Base-by-base conservation (phyloP, 2,888 invertebrate genomes). In the Micoletzkya japonica region DNA sequence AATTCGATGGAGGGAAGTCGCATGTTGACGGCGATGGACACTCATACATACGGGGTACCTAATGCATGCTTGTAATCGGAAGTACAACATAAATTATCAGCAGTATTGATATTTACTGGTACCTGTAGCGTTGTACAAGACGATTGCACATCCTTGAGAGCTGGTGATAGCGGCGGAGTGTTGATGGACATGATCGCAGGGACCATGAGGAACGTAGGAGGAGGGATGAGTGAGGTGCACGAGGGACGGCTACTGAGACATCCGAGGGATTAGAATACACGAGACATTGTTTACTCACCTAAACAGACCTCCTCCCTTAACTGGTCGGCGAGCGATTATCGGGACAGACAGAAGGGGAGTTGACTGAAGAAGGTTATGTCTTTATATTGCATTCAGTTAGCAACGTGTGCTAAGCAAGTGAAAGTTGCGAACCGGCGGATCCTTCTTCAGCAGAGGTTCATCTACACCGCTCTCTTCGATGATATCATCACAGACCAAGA, bases 131-230 rank as follows among this genome's bases (percentile, higher is more conserved):
- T 20, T 6, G 39, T 52, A 26, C 26, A 36, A 24, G 52, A n/a
- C 7, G 14, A 7, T 7, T 10, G 54, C 7, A 17, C 17, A 17
- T 64, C 54, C 36, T 52, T 64, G 17, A 57, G 20, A 10, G 30
- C 20, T 6, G 77, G 79, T 30, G 77, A 73, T 17, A 76, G 64
- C 26, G 79, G 77, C 10, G 79, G 77, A 4, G 79, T 79, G 67
- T 77, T 77, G 10, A 79, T 69, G 24, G 74, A 63, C 79, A 79
- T 79, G 73, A 77, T 75, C 14, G 79, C 79, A 6, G 79, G 79
- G 14, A 79, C 78, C 78, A 79, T 77, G 6, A 79, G 72, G 69
- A 78, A 79, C 2, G 79, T 77, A 14, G 79, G 78, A 10, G 79
- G 76, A 37, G 77, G 79, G 26, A 79, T 79, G 26, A 67, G 17